A percentile compares a stretch with the other conserved stretches of the same genome.
These are phyloP conservation scores for Brachymystax lenok DNA, from an alignment of 2,797 vertebrate genomes.

Conservation along the genomic window DNA sequence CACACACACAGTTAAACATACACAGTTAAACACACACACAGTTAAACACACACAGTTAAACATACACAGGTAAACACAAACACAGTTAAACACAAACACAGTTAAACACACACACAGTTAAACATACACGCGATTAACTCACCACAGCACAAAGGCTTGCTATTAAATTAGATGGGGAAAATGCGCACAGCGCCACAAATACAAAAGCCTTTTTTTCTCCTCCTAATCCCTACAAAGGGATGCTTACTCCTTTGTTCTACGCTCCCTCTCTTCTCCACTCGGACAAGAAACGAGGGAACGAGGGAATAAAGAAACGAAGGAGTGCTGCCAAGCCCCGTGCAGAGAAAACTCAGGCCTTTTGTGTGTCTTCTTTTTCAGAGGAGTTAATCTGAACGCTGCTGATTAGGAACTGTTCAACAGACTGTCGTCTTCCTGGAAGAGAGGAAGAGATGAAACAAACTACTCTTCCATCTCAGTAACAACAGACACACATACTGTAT, in stretches of 20 bases:
- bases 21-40: no score
- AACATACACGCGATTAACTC: constrained; percentile 22
- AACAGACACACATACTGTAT: constrained; percentile 30
- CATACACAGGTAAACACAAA: no score
- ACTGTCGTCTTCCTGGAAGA: constrained; percentile 38
- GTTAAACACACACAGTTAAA: no score
- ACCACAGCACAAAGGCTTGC: constrained; percentile 55
- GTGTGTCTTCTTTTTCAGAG: constrained; percentile 48
- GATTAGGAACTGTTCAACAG: constrained; percentile 54
- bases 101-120: constrained; percentile 15
- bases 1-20: no score
- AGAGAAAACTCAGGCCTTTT: constrained; percentile 50
- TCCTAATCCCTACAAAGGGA: constrained; percentile 75
- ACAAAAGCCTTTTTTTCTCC: constrained; percentile 65
- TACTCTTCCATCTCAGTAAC: constrained; percentile 35
- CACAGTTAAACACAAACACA: constrained; percentile 9
- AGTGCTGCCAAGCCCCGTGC: constrained; percentile 62
- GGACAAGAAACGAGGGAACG: constrained; percentile 50
- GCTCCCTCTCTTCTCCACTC: constrained; percentile 48
- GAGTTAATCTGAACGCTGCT: constrained; percentile 63
- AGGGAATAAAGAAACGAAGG: constrained; percentile 42
- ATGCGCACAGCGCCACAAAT: constrained; percentile 60
- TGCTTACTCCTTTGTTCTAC: constrained; percentile 60
- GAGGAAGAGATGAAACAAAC: constrained; percentile 19
- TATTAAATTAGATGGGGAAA: constrained; percentile 75